These are phyloP conservation scores for Tanypteryx hageni DNA, from an alignment of 2,888 invertebrate species.

Conservation along the genomic window DNA sequence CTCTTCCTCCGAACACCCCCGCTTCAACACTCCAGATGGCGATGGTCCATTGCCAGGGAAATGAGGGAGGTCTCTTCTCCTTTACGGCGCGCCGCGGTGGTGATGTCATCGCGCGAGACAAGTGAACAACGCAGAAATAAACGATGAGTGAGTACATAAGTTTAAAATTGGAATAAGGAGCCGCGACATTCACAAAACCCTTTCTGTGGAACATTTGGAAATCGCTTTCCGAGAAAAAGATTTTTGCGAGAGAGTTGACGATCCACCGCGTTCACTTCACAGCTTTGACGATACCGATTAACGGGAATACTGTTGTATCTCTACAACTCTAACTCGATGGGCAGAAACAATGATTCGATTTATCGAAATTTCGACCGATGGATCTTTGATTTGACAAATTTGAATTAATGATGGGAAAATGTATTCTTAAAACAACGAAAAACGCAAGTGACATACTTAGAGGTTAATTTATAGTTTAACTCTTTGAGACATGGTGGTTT, in stretches of 20 bases:
- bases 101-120: background rate
- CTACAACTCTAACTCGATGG: too few relatives aligned
- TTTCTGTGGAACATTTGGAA: background rate
- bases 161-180: background rate
- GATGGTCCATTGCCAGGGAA: background rate
- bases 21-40: background rate
- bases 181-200: background rate
- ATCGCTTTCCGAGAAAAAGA: background rate
- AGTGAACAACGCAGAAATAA: slow-evolving; percentile 19
- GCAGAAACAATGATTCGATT: too few relatives aligned
- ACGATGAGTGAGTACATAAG: slow-evolving; percentile 2
- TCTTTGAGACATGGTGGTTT: too few relatives aligned
- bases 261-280: too few relatives aligned
- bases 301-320: too few relatives aligned
- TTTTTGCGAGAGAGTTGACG: background rate
- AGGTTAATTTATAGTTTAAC: too few relatives aligned
- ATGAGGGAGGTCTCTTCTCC: background rate
- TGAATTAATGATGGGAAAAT: too few relatives aligned
- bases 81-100: background rate
- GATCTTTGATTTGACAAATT: too few relatives aligned
- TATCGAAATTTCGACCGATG: too few relatives aligned
- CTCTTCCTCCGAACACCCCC: background rate
- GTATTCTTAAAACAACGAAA: too few relatives aligned
- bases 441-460: too few relatives aligned
- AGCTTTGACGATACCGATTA: too few relatives aligned